Conservation (phyloP, 2,888 invertebrate species). For the Argyresthia albistria region DNA sequence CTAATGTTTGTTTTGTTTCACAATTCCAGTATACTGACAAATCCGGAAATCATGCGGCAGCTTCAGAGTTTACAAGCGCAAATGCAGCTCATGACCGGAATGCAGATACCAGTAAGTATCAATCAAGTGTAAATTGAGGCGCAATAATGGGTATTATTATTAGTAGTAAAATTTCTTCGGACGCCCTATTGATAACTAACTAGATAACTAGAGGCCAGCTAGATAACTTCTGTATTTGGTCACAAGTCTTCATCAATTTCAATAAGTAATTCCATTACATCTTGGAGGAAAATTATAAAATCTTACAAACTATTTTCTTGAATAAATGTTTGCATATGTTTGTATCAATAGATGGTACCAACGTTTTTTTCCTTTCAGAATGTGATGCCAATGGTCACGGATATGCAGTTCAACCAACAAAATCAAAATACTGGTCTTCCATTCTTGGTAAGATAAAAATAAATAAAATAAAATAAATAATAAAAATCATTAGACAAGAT, state of each 20-base stretch:
- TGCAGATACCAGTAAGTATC: conserved; percentile 58
- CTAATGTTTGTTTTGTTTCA: conserved; percentile 1
- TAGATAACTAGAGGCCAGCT: too few species aligned
- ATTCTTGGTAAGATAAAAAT: conserved; percentile 45
- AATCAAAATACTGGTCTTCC: conserved; percentile 44
- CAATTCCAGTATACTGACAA: conserved; percentile 78
- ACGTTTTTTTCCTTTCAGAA: conserved; percentile 34
- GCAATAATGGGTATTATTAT: too few species aligned
- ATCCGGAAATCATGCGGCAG: conserved; percentile 91
- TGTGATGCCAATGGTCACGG: conserved; percentile 61
- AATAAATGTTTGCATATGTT: too few species aligned
- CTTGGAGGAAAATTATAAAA: too few species aligned
- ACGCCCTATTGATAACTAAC: too few species aligned
- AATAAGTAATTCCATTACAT: too few species aligned
- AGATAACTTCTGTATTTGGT: too few species aligned
- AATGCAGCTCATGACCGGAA: conserved; percentile 64
- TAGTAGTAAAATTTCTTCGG: too few species aligned
- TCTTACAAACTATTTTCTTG: too few species aligned
- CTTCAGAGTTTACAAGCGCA: conserved; percentile 84
- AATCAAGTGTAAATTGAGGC: not conserved
- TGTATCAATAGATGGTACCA: not conserved
- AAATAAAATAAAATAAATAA: too few species aligned
- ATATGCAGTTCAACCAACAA: conserved; percentile 55
- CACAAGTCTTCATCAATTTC: too few species aligned
- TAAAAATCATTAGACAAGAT: too few species aligned